phyloP scores from a whole-genome alignment of 2,113 vertebrate species.

The Spermophilus dauricus region DNA sequence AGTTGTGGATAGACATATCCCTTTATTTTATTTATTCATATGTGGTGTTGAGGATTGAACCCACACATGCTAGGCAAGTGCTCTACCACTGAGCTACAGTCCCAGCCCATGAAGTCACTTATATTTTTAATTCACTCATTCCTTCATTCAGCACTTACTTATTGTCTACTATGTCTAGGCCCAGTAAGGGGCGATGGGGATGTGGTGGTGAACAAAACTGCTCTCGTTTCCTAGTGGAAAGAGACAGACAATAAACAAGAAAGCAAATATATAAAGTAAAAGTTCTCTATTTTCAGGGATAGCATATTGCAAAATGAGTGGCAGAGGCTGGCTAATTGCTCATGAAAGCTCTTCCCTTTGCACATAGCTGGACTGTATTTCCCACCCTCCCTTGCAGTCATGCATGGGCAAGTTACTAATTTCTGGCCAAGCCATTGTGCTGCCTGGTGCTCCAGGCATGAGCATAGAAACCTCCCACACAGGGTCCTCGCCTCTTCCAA shows the following conservation, averaged over 20 bases:
- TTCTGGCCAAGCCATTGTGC: neutral
- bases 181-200: neutral
- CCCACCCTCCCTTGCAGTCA: neutral
- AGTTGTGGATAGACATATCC: too few relatives aligned
- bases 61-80: too few relatives aligned
- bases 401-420: neutral
- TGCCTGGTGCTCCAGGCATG: neutral
- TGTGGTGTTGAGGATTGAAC: too few relatives aligned
- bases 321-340: neutral
- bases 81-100: too few relatives aligned
- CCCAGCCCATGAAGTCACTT: neutral
- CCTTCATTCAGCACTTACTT: neutral
- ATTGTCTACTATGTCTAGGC: neutral
- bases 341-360: neutral
- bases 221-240: neutral
- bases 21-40: too few relatives aligned
- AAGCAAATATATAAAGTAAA: neutral
- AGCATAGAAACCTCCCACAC: neutral
- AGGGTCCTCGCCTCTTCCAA: neutral
- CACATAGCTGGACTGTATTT: neutral
- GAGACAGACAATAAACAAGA: neutral
- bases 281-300: neutral
- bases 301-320: neutral
- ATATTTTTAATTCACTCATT: neutral
- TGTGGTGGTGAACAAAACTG: neutral